phyloP scores from a whole-genome alignment of 2,888 invertebrate species.

The Callyntrura guangdongensis region DNA sequence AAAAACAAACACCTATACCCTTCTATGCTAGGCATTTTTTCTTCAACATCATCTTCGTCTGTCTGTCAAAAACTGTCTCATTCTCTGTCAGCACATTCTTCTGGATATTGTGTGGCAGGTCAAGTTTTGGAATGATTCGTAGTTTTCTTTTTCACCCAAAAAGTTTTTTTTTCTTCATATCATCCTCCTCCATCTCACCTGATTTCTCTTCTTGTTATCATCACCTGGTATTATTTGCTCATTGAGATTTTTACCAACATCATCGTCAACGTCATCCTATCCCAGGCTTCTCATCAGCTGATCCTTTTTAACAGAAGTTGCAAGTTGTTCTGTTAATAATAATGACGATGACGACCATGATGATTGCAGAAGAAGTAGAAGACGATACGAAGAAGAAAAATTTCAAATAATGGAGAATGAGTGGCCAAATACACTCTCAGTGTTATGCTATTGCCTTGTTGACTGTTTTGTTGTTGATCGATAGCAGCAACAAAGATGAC shows the following conservation, averaged over 20 bases:
- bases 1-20: neutral
- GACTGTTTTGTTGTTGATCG: conserved; percentile 52
- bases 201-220: conserved; percentile 37
- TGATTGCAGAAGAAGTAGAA: conserved; percentile 26
- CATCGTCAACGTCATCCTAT: neutral
- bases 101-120: conserved; percentile 75
- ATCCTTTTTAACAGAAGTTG: conserved; percentile 62
- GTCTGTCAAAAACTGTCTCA: conserved; percentile 33
- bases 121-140: conserved; percentile 77
- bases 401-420: conserved; percentile 81
- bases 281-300: conserved; percentile 58
- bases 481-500: conserved; percentile 77
- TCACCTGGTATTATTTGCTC: conserved; percentile 76
- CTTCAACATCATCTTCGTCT: neutral
- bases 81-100: conserved; percentile 24
- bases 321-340: conserved; percentile 72
- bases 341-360: conserved; percentile 15
- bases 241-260: conserved; percentile 54
- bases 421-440: conserved; percentile 77
- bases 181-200: conserved; percentile 62
- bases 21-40: neutral
- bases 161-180: conserved; percentile 29
- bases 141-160: conserved; percentile 61
- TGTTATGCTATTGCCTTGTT: conserved; percentile 20
- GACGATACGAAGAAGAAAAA: conserved; percentile 69